Conservation (phyloP, 2,888 invertebrate species). For the Rhopalosiphum nymphaeae region DNA sequence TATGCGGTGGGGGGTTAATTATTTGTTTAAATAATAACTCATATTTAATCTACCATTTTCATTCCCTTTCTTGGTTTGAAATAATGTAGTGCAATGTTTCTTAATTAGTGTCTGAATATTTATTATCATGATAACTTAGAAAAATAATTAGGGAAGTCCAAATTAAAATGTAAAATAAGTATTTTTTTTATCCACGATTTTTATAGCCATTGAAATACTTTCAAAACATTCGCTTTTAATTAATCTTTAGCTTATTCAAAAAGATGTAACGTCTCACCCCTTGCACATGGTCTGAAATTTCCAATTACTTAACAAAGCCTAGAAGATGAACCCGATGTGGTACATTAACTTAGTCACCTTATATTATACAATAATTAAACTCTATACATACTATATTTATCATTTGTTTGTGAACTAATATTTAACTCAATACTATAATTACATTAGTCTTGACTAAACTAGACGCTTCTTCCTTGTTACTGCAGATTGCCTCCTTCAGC, state of each 20-base stretch:
- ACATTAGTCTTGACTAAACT: neutral
- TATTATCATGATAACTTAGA: too few species aligned
- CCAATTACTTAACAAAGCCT: neutral
- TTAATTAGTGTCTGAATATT: too few species aligned
- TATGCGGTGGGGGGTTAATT: too few species aligned
- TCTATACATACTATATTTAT: too few species aligned
- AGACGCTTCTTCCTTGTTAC: neutral
- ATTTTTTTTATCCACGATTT: neutral
- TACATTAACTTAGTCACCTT: neutral
- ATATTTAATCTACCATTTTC: too few species aligned
- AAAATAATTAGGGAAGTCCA: neutral
- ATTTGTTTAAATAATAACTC: too few species aligned
- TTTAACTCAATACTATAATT: neutral
- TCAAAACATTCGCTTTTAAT: neutral
- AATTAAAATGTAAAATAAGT: neutral
- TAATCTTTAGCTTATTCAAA: neutral
- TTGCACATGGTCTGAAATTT: neutral
- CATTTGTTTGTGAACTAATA: neutral
- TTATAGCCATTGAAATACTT: neutral
- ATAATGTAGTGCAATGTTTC: too few species aligned
- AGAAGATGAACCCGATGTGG: neutral
- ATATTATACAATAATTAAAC: neutral
- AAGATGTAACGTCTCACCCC: neutral
- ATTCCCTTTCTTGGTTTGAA: too few species aligned
- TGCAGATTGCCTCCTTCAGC: neutral